Percentiles rank a stretch among this genome's conserved stretches.
Conservation (phyloP, 1,140 invertebrate genomes). For the Popillia japonica region DNA sequence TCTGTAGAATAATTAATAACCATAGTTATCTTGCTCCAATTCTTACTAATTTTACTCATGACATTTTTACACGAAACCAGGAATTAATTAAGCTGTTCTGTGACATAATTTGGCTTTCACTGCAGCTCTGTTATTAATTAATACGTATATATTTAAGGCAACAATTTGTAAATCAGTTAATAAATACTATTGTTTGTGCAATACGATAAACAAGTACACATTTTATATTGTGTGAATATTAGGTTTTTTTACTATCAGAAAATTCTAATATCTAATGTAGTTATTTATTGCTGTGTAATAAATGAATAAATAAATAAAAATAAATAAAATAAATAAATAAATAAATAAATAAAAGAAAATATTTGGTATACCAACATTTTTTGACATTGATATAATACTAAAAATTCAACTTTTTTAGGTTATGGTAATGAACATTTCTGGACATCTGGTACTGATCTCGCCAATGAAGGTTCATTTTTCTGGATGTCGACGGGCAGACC, state of each 20-base stretch:
- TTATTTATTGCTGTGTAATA: no score
- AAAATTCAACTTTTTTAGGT: constrained; percentile 64
- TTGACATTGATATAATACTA: not conserved
- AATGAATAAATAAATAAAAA: no score
- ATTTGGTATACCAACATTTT: no score
- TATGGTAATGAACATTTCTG: constrained; percentile 91
- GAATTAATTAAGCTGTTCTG: constrained; percentile 4
- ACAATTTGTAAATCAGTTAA: no score
- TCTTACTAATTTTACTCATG: not conserved
- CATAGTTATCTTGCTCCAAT: not conserved
- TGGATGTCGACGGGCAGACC: constrained; percentile 91
- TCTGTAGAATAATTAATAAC: not conserved
- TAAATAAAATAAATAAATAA: no score
- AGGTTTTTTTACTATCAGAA: no score
- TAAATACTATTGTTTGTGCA: no score
- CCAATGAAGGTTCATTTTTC: constrained; percentile 88
- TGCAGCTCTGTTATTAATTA: not conserved
- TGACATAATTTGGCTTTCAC: constrained; percentile 24
- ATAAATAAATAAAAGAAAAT: no score
- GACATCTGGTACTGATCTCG: constrained; percentile 90
- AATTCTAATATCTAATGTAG: no score
- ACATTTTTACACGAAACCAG: not conserved
- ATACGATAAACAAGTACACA: no score
- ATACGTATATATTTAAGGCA: no score
- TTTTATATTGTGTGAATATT: no score